phyloP scores from a whole-genome alignment of 1,140 invertebrate genomes.

The Cecropterus lyciades region DNA sequence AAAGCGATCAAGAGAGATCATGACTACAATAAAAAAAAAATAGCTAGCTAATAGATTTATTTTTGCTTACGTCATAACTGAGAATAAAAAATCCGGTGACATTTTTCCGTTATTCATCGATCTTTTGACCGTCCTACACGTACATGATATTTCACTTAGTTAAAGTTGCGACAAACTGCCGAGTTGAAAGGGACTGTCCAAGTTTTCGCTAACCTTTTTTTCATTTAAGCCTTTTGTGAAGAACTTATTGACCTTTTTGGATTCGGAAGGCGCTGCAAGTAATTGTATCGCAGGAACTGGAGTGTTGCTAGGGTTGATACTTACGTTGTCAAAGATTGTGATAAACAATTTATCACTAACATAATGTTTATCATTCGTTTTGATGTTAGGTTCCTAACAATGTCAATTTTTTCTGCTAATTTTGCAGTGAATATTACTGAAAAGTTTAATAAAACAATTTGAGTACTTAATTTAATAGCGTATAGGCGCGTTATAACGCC shows the following conservation, averaged over 20 bases:
- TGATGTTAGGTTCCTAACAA: no score
- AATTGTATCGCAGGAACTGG: conserved; percentile 47
- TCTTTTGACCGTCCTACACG: neutral
- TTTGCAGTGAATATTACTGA: no score
- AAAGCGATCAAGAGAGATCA: no score
- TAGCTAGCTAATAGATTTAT: neutral
- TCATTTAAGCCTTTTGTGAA: conserved; percentile 45
- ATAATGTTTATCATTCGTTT: no score
- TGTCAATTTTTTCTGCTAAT: no score
- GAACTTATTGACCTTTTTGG: conserved; percentile 51
- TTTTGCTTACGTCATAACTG: neutral
- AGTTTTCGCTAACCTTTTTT: conserved; percentile 39
- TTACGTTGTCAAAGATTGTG: no score
- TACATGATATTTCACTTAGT: conserved; percentile 29
- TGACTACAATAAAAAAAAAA: no score
- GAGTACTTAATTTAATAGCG: no score
- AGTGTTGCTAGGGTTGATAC: conserved; percentile 37
- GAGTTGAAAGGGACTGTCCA: conserved; percentile 27
- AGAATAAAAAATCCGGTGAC: neutral
- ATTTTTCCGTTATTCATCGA: conserved; percentile 2
- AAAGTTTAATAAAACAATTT: no score
- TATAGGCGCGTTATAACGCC: no score
- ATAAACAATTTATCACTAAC: no score
- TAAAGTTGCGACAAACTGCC: conserved; percentile 28
- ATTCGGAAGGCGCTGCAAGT: conserved; percentile 47